Base-by-base conservation (phyloP, 1,140 invertebrate species). In the Rhagoletis pomonella region DNA sequence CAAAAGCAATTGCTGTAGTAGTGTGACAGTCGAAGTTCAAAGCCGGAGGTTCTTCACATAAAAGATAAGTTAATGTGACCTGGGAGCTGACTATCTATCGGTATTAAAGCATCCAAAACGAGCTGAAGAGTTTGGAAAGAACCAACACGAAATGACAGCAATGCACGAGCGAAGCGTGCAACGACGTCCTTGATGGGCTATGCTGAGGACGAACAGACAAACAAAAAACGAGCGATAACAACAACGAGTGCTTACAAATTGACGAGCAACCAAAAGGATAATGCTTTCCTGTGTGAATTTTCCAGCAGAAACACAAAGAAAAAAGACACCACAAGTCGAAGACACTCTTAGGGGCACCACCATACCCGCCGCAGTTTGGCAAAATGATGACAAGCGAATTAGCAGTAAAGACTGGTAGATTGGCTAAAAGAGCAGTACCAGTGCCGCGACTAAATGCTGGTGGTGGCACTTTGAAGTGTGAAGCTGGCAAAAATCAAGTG, bases 31-130 rank as follows among this genome's bases (percentile, higher is more conserved):
- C 39, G 59, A 42, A 85, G 84, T 85, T 85, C 59, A 85, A 59
- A 85, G 84, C 84, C 84, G 84, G 84, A 85, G 84, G 84, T 85
- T 85, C 58, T 85, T 60, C 17, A 85, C 59, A 85, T 85, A 85
- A 85, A 85, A 85, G 84, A 85, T 85, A 85, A 85, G 84, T 85
- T 85, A 85, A 85, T 85, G 84, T 85, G 84, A 60, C 81, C 84
- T 85, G 84, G n/a, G 84, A 85, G 58, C 84, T 60, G 42, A 85
- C 60, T 85, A 85, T 85, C 84, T 55, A 81, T 55, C 47, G 73
- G 69, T 42, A 73, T 47, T 47, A 42, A 10, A 47, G 29, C 17
- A 44, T 14, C 39, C 14, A n/a, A 47, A 47, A 6, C 39, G 44
- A 4, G 17, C 14, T 39, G 42, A n/a, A 6, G 47, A 29, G 47